A percentile compares a stretch with the other conserved stretches of the same genome.
phyloP scores from a whole-genome alignment of 1,140 invertebrate species.

The Ctenoplectra terminalis region DNA sequence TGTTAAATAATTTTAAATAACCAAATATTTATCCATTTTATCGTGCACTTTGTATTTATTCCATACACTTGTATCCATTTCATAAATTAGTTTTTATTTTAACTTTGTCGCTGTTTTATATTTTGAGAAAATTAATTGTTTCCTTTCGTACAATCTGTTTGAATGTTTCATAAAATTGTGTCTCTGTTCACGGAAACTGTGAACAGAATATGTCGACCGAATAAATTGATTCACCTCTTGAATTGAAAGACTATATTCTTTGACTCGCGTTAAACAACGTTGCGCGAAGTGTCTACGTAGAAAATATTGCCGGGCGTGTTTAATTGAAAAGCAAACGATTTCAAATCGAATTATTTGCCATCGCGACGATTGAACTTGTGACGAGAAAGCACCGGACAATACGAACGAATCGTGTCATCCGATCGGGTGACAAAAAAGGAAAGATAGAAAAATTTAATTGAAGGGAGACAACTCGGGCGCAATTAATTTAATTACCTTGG shows the following conservation, averaged over 20 bases:
- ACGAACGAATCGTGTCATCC: conserved; percentile 25
- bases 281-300: background rate
- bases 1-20: too few relatives aligned
- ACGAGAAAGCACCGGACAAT: background rate
- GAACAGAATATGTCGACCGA: background rate
- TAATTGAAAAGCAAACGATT: conserved; percentile 4
- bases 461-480: background rate
- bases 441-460: conserved; percentile 18
- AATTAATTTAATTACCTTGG: conserved; percentile 39
- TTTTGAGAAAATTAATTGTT: too few relatives aligned
- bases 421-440: conserved; percentile 2
- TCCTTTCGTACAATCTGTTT: too few relatives aligned
- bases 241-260: background rate
- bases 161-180: background rate
- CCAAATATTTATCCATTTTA: too few relatives aligned
- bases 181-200: background rate
- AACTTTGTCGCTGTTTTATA: too few relatives aligned
- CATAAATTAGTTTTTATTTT: too few relatives aligned
- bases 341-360: conserved; percentile 2
- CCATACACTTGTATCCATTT: too few relatives aligned
- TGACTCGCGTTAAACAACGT: background rate
- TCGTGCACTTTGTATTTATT: too few relatives aligned
- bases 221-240: background rate
- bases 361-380: background rate
- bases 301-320: background rate